Conservation (phyloP, 2,888 invertebrate species). For the Sycophila texana region DNA sequence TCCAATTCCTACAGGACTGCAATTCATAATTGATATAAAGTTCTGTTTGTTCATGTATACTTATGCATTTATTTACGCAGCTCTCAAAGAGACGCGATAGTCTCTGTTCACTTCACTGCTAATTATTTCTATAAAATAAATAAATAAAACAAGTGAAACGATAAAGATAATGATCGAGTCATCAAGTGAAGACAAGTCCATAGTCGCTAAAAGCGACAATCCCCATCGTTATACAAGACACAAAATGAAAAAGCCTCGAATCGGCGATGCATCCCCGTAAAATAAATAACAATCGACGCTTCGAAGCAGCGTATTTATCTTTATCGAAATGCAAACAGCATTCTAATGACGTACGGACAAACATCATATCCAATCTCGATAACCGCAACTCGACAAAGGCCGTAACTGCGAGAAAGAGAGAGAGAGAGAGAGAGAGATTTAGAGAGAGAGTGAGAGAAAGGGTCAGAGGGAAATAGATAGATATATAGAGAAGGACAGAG, state of each 20-base stretch:
- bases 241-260: neutral
- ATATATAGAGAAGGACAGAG: neutral
- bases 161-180: no score
- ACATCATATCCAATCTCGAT: conserved; percentile 40
- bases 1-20: no score
- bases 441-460: neutral
- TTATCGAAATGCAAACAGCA: conserved; percentile 39
- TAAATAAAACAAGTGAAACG: no score
- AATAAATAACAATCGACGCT: conserved; percentile 9
- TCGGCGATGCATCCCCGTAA: neutral
- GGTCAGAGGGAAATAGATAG: conserved; percentile 1
- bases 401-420: conserved; percentile 8
- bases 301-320: conserved; percentile 19
- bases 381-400: conserved; percentile 15
- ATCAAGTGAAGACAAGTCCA: no score
- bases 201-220: no score
- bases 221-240: neutral
- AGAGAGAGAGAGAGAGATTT: neutral
- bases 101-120: no score
- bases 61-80: no score
- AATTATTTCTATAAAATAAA: no score
- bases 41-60: no score
- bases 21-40: no score
- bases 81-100: no score
- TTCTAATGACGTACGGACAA: conserved; percentile 39